Evolutionary conservation across 2,888 invertebrate species (phyloP), one percentile per base, ranked within the genome.

Genomic region (Caenorhabditis sp.): DNA sequence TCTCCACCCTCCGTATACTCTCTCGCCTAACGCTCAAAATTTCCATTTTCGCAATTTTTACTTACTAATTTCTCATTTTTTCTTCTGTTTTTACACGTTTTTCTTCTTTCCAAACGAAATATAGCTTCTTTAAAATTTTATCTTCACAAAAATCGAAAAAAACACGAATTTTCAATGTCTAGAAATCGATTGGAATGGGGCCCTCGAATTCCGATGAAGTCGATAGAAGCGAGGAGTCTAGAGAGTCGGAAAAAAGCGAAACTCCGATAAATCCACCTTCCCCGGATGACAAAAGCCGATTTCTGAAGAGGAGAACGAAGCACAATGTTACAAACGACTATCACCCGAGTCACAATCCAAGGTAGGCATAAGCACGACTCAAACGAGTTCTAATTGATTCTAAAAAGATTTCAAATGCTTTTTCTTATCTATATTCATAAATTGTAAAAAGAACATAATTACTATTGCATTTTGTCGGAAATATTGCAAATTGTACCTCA

Each of bases 311-410:
- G 22, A 50, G 64, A 15, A 50, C 6, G 1, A 22, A 15, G 22
- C 8, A 35, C 4, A 50, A 35, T 9, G 18, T 18, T 13, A 22
- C 32, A 13, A 64, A 35, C 22, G 51, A 22, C 20, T 64, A 64
- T 22, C 64, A 64, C 26, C 35, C 64, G n/a, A 64, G 51, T 20
- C 51, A 64, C 35, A 32, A 64, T 13, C 20, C 50, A 22, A 22
- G 35, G 64, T 64, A 22, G n/a, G n/a, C n/a, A n/a, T n/a, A 32
- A 32, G 32, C 32, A 32, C 32, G 32, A 6, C 4, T 4, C 9
- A 32, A 32, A 6, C 32, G 32, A 32, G 32, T 32, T n/a, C n/a
- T n/a, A n/a, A n/a, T n/a, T n/a, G 15, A 9, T 40, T 40, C 40
- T 40, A 15, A n/a, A 62, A 62, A 62, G 50, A 8, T n/a, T n/a